Percentiles rank a stretch among this genome's conserved stretches.
Evolutionary conservation across 2,888 invertebrate species (phyloP).

Genomic region (Hylaea fasciaria): DNA sequence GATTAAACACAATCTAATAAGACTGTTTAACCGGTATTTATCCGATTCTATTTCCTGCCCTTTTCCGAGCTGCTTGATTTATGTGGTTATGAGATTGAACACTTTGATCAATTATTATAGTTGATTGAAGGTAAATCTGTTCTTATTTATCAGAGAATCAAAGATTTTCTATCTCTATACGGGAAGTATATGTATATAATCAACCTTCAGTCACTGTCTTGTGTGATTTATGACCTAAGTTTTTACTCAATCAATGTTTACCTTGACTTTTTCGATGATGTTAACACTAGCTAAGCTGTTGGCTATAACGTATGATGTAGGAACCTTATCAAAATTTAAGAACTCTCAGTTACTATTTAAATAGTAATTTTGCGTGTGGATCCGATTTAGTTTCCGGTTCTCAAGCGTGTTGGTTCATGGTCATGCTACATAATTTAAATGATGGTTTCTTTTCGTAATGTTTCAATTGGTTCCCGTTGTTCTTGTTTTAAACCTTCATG

Average conservation of each 20-base stretch:
- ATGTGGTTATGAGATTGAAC: slow-evolving; percentile 10
- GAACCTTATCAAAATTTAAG: neutral
- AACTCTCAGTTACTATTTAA: neutral
- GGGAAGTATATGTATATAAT: slow-evolving; percentile 22
- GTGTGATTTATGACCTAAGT: slow-evolving; percentile 25
- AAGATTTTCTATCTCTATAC: neutral
- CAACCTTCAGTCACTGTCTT: slow-evolving; percentile 18
- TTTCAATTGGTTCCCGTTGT: too few species aligned
- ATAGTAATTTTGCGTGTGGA: too few species aligned
- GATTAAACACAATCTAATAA: neutral
- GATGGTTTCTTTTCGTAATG: too few species aligned
- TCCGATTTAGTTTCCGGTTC: neutral
- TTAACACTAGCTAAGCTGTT: neutral
- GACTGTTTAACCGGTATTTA: neutral
- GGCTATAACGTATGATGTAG: neutral
- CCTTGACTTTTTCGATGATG: slow-evolving; percentile 18
- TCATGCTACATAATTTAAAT: too few species aligned
- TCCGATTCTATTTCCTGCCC: slow-evolving; percentile 13
- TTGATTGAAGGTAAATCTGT: neutral
- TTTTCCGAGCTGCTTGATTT: slow-evolving; percentile 4
- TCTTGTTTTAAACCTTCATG: too few species aligned
- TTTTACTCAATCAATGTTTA: slow-evolving; percentile 9
- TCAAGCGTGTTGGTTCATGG: neutral
- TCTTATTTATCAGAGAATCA: neutral
- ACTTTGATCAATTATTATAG: neutral